Evolutionary conservation across 2,888 invertebrate genomes (phyloP).

Genomic region (Drosophila barbarae): DNA sequence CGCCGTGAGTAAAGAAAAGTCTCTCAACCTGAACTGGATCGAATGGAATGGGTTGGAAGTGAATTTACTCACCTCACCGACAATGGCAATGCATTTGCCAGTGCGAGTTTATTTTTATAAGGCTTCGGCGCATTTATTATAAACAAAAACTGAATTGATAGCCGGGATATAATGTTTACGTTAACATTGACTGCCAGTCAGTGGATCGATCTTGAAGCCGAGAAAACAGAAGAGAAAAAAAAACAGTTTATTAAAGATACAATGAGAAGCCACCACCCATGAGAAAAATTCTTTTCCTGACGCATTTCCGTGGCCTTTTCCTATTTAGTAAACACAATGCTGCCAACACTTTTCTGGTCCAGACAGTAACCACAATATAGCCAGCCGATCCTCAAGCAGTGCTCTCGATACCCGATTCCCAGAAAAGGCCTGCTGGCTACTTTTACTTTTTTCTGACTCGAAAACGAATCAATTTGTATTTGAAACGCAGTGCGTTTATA

Average conservation of each 20-base stretch:
- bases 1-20: conserved; percentile 6
- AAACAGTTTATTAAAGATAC: background rate
- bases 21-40: conserved; percentile 5
- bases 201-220: conserved; percentile 30
- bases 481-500: conserved; percentile 57
- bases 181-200: conserved; percentile 64
- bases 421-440: conserved; percentile 41
- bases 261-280: conserved; percentile 40
- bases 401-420: conserved; percentile 14
- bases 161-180: conserved; percentile 54
- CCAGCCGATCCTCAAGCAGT: conserved; percentile 7
- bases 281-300: conserved; percentile 43
- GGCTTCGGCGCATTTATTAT: conserved; percentile 67
- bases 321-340: conserved; percentile 58
- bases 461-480: conserved; percentile 55
- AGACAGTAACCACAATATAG: conserved; percentile 21
- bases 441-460: conserved; percentile 61
- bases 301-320: conserved; percentile 61
- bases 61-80: conserved; percentile 3
- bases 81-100: conserved; percentile 29
- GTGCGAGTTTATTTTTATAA: conserved; percentile 66
- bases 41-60: background rate
- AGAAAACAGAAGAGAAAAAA: conserved; percentile 1
- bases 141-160: conserved; percentile 48
- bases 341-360: conserved; percentile 11